These are phyloP conservation scores for Halichondria panicea DNA, from an alignment of 37 sponge, comb jelly and placozoan genomes.

Conservation along the genomic window DNA sequence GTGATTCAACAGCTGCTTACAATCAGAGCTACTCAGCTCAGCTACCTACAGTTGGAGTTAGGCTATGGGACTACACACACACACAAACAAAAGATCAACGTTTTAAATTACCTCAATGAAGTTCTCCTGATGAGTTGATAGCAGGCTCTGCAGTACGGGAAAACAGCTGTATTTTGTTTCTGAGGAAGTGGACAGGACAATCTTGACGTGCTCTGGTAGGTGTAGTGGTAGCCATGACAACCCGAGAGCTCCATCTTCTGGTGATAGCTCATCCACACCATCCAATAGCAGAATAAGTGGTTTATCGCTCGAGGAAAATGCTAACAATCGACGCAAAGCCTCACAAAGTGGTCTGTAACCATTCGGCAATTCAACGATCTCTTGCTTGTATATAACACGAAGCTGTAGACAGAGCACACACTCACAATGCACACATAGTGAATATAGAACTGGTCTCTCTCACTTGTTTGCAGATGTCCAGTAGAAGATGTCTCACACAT, in stretches of 20 bases:
- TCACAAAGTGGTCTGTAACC: constrained; percentile 35
- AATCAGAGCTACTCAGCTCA: constrained; percentile 16
- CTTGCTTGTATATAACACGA: constrained; percentile 14
- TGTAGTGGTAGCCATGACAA: constrained; percentile 75
- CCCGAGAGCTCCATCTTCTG: constrained; percentile 65
- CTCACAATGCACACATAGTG: not conserved
- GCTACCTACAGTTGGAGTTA: constrained; percentile 31
- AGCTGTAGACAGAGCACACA: constrained; percentile 1
- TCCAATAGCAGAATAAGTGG: constrained; percentile 73
- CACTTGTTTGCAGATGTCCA: constrained; percentile 77
- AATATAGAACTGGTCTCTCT: not conserved
- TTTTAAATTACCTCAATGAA: constrained; percentile 34
- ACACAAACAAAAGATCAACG: too few species aligned
- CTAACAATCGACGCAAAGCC: constrained; percentile 27
- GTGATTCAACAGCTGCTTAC: constrained; percentile 38
- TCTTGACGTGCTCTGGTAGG: constrained; percentile 71
- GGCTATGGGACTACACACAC: too few species aligned
- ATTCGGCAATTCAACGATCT: constrained; percentile 19
- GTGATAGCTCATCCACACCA: constrained; percentile 75
- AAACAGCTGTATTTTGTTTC: constrained; percentile 53
- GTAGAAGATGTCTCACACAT: constrained; percentile 37
- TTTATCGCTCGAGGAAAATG: constrained; percentile 1
- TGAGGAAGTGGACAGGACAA: constrained; percentile 64
- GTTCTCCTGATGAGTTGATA: constrained; percentile 7
- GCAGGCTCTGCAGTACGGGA: constrained; percentile 50